Evolutionary conservation across 2,113 vertebrate genomes (phyloP), one percentile per base, ranked within the genome.

Genomic region (Phylloscopus whistleri): DNA sequence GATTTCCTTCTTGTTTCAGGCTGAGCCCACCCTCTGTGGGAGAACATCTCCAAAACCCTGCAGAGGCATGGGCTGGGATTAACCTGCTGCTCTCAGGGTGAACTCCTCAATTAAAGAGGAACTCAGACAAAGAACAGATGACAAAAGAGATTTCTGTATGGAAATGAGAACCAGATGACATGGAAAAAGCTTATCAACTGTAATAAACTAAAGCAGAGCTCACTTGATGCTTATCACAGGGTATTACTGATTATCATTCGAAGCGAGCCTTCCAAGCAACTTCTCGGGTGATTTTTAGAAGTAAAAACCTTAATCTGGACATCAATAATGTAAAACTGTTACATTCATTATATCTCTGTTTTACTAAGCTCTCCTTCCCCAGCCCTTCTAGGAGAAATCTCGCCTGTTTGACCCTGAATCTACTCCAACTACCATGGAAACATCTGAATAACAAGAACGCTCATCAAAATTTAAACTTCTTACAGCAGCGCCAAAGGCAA

Each of bases 381-480:
- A 37, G 68, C 13, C 51, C 51, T 86, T 83, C 88, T 19, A 84
- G 53, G 9, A 89, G 66, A 84, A 93, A 93, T 49, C 81, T 77
- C 41, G 84, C 63, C 80, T 90, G 72, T 86, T 37, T 90, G 87
- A 96, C 87, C 84, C 85, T 67, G 39, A 95, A 31, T 51, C 82
- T 70, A 63, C 67, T 69, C 46, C 63, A 87, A 81, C 58, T 83
- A 58, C 66, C 74, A 95, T 18, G 58, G 91, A 95, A 96, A 95
- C 88, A 95, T 84, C 66, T 68, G 75, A 96, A 84, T 82, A 90
- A 95, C 84, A 93, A 84, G 81, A 87, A 93, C 0, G 53, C 84
- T 95, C 94, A 96, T 95, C 94, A 93, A 96, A 97, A 97, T 94
- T 93, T 96, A 87, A 96, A 94, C 87, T 90, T 96, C 81, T 93